Conservation (phyloP, 2,797 vertebrate species). For the Mus caroli region DNA sequence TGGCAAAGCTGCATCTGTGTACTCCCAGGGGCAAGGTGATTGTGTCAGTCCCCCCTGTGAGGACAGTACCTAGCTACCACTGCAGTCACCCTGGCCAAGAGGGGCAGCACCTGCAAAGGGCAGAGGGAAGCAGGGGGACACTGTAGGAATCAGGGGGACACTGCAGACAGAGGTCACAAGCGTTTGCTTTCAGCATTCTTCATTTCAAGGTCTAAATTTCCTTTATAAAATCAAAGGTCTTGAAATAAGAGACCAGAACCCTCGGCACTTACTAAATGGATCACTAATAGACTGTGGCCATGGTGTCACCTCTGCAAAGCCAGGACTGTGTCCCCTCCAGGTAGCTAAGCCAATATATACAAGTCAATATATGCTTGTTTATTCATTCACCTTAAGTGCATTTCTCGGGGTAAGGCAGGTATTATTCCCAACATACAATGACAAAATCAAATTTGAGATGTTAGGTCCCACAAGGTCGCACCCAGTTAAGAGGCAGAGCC, state of each 20-base stretch:
- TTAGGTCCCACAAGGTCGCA: not conserved
- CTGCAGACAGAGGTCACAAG: not conserved
- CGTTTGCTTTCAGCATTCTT: conserved; percentile 1
- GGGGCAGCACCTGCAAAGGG: not conserved
- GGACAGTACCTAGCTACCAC: not conserved
- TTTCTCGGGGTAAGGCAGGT: not conserved
- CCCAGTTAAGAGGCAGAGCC: not conserved
- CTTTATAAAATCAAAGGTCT: conserved; percentile 38
- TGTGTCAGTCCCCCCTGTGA: not conserved
- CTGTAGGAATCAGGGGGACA: not conserved
- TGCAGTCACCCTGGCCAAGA: not conserved
- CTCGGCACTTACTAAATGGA: conserved; percentile 12
- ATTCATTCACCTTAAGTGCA: not conserved
- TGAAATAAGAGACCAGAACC: conserved; percentile 35
- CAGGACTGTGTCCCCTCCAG: not conserved
- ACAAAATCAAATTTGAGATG: not conserved
- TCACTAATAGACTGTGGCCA: not conserved
- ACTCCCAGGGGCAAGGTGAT: not conserved
- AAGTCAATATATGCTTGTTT: not conserved
- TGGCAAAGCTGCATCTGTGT: not conserved
- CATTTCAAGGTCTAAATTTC: conserved; percentile 55
- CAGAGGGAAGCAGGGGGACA: not conserved
- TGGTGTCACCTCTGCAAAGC: conserved; percentile 8
- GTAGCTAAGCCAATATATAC: not conserved
- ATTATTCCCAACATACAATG: not conserved